Evolutionary conservation across 2,888 invertebrate species (phyloP).

Genomic region (Heteromurus nitidus): DNA sequence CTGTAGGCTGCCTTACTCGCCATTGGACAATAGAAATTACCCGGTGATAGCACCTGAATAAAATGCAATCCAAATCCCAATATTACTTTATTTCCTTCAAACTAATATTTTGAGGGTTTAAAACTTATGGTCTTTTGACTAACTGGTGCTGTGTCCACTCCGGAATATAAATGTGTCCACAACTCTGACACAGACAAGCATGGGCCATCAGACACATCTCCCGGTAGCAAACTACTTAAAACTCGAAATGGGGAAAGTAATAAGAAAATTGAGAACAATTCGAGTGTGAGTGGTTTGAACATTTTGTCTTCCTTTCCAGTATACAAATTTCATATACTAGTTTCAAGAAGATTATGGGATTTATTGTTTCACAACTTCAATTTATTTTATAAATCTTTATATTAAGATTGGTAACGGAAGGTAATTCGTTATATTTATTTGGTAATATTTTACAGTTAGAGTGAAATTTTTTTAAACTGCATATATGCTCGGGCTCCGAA

Average conservation of each 20-base stretch:
- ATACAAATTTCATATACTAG: too few species aligned
- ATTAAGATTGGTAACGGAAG: too few species aligned
- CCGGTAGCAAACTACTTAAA: background rate
- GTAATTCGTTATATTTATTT: too few species aligned
- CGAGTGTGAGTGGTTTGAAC: too few species aligned
- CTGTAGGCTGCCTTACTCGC: slow-evolving; percentile 46
- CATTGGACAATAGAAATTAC: slow-evolving; percentile 49
- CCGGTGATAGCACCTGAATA: slow-evolving; percentile 41
- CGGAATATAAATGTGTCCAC: slow-evolving; percentile 30
- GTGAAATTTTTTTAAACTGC: background rate
- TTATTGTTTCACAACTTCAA: too few species aligned
- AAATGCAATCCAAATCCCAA: background rate
- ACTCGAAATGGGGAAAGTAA: background rate
- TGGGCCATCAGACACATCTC: slow-evolving; percentile 45
- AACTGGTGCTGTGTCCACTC: slow-evolving; percentile 41
- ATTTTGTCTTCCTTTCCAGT: too few species aligned
- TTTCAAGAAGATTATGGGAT: too few species aligned
- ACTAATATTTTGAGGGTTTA: too few species aligned
- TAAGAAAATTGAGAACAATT: too few species aligned
- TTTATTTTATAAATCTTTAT: too few species aligned
- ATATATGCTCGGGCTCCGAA: slow-evolving; percentile 1
- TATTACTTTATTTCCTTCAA: background rate
- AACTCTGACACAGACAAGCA: slow-evolving; percentile 36
- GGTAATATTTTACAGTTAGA: too few species aligned
- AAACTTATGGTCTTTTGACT: background rate